Percentiles rank a stretch among this genome's conserved stretches.
Evolutionary conservation across 2,888 invertebrate species (phyloP).

Genomic region (Marronus borbonicus): DNA sequence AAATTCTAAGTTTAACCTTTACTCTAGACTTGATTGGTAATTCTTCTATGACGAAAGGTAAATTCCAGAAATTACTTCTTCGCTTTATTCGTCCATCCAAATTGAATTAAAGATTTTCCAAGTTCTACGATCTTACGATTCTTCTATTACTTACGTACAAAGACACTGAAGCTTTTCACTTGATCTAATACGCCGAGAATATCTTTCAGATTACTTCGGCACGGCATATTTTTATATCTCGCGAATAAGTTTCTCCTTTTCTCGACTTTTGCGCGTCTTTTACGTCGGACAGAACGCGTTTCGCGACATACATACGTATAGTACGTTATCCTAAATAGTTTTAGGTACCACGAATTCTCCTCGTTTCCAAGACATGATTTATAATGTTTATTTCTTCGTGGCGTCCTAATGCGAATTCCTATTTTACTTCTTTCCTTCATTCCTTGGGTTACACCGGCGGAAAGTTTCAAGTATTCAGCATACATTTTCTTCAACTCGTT

Average conservation of each 20-base stretch:
- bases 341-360: neutral
- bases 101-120: too few species aligned
- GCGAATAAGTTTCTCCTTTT: neutral
- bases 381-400: constrained; percentile 18
- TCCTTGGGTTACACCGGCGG: neutral
- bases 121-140: too few species aligned
- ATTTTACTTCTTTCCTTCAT: neutral
- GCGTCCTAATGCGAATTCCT: constrained; percentile 15
- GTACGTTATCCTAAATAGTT: too few species aligned
- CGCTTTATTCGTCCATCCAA: too few species aligned
- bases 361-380: neutral
- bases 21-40: too few species aligned
- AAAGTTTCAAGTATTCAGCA: constrained; percentile 8
- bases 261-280: neutral
- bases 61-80: too few species aligned
- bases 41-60: too few species aligned
- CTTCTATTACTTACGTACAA: too few species aligned
- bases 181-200: neutral
- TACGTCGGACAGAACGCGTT: too few species aligned
- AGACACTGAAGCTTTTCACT: neutral
- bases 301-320: too few species aligned
- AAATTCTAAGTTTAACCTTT: too few species aligned
- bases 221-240: neutral
- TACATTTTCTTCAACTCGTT: constrained; percentile 2
- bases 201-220: neutral